Base-by-base conservation (phyloP, 2,888 invertebrate genomes). In the Calameuta idolon region DNA sequence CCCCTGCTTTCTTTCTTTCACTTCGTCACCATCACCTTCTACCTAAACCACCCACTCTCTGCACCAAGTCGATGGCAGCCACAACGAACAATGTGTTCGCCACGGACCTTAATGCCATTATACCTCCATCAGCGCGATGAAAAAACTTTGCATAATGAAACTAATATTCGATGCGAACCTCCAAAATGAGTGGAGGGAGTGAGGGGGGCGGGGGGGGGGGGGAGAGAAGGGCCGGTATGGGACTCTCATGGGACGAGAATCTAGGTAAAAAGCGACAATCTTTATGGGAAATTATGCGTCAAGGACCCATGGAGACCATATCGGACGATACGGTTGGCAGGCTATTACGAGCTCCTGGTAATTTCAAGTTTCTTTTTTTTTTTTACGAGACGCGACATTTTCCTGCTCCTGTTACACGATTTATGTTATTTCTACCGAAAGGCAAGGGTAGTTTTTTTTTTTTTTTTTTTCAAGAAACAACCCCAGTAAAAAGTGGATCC, bases 111-210 rank as follows among this genome's bases (percentile, higher is more conserved):
- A 75, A 78, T 76, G 68, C 78, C 73, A 68, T 76, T 76, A 77
- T 68, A 73, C 68, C 78, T 71, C 55, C 78, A 73, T 78, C 76
- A 76, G 35, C 68, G 78, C 73, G 68, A 78, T 78, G 78, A 78
- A 78, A 76, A 78, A 78, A 78, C 71, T 78, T 78, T 78, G 78
- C 76, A 78, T 78, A 78, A 78, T 73, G 78, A 78, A 78, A 78
- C 78, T 78, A 78, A 78, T 78, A 78, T 78, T 78, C 78, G 73
- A 40, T 55, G 34, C 68, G 33, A 71, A 75, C 12, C 33, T 12
- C 31, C 23, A 34, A 71, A 71, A 71, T 34, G 71, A 3, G 33
- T 23, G 23, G 76, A 75, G 74, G 15, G 40, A 74, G 68, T 9
- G 15, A 15, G 15, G 5, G 73, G 71, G 68, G 73, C 71, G 12